Evolutionary conservation across 30 jellyfish, hydroid and myxozoan genomes (phyloP), one percentile per base, ranked within the genome.

Genomic region (Mastigias papua): DNA sequence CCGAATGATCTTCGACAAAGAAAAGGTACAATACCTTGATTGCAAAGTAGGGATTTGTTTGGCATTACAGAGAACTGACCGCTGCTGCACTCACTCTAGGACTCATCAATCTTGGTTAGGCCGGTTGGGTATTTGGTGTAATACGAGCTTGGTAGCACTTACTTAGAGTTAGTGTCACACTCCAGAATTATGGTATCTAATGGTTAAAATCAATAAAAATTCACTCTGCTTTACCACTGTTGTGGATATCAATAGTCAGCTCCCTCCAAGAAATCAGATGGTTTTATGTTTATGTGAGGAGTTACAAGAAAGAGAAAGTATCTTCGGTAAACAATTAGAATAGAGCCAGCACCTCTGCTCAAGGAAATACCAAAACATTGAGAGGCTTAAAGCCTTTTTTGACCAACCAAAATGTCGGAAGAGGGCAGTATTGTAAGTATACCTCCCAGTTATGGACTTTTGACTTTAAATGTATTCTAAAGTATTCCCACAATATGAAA

Each of bases 391-490:
- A 5, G 9, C 25, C 27, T 3, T 7, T 54, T 54, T 10, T 10
- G 87, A 76, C 4, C 76, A 76, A 30, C 31, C 74, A 76, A 34
- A 28, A 33, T 54, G 87, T 76, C 87, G 31, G 87, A 76, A 48
- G 87, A 76, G 25, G 50, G 30, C 58, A 65, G 87, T 34, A 27
- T 76, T 76, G 87, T 76, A 54, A 76, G 87, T 76, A 76, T 76
- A 15, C 16, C 27, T 0, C 77, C 54, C 13, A 4, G 54, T 15
- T 8, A 42, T 42, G 54, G 54, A 42, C 7, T 42, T 42, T 4
- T 42, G 13, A 42, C 13, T 42, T 42, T 8, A 42, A 42, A 4
- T 15, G 54, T 42, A 15, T 42, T 42, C 13, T 42, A 42, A 15
- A 42, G 54, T 42, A 8, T 4, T 42, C 54, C 54, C 54, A 42